Base-by-base conservation (phyloP, 2,888 invertebrate species). In the Melanostoma mellinum region DNA sequence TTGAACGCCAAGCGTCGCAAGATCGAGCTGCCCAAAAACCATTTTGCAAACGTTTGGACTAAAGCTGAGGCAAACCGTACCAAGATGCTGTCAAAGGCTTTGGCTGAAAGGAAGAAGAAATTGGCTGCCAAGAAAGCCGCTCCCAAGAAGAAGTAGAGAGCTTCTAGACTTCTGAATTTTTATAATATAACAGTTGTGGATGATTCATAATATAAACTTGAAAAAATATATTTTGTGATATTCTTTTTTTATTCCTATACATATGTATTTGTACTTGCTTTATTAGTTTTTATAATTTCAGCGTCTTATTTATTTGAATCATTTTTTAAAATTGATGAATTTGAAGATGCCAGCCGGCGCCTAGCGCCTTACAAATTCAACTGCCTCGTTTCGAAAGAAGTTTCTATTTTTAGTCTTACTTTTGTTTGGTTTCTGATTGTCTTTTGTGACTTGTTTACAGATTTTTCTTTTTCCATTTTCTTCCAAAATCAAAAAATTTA, bases 1-100 rank as follows among this genome's bases (percentile, higher is more conserved):
- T 91, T 93, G 20, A 88, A 94, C 46, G 96, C 96, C 76, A 95
- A 96, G 91, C 96, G 96, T 91, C 94, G 95, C 86, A 91, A 91
- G 4, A 89, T 90, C 71, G 89, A 89, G 80, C 86, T 91, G 87
- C 90, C 90, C 68, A 91, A 91, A 79, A 89, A 88, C 20, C 90
- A 91, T 86, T 91, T 91, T 84, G 91, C 91, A 44, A 89, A 88
- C 72, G 89, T 89, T 52, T 90, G 90, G 40, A 88, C 87, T 65
- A 91, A 91, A 85, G 89, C 88, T 40, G 88, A 88, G 38, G 89
- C 88, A 40, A 89, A 90, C 76, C 91, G 91, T 84, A 86, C 89
- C 52, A 88, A 88, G 65, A 87, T 89, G 87, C 71, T 89, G 53
- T 72, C 86, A 10, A 90, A 90, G 85, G 87, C 87, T 55, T 87